phyloP scores from a whole-genome alignment of 2,113 vertebrate species.

The Atlantisia rogersi region DNA sequence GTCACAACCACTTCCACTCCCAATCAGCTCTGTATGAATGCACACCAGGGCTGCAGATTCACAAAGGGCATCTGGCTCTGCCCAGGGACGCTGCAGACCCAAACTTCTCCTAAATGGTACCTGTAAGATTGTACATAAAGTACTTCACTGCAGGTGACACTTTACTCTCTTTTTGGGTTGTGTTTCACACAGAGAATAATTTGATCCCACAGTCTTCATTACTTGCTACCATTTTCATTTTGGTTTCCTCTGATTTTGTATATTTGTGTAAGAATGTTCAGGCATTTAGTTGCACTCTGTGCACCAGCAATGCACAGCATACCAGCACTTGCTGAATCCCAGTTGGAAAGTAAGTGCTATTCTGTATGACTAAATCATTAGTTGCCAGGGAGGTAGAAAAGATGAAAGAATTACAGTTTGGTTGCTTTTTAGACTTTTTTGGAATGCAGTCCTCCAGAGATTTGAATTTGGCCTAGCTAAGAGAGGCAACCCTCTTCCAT shows the following conservation, averaged over 20 bases:
- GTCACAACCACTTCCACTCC: neutral
- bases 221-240: neutral
- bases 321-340: neutral
- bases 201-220: neutral
- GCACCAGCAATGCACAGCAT: fast-evolving
- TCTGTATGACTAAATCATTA: neutral
- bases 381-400: neutral
- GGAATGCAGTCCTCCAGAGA: neutral
- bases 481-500: neutral
- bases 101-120: fast-evolving
- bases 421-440: neutral
- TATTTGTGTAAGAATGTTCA: neutral
- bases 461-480: neutral
- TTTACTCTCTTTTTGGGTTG: neutral
- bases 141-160: neutral
- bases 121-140: fast-evolving
- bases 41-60: neutral
- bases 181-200: neutral
- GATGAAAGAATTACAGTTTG: neutral
- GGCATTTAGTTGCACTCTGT: neutral
- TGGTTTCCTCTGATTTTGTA: neutral
- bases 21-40: fast-evolving
- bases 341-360: neutral
- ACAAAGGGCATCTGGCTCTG: neutral
- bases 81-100: neutral